These are phyloP conservation scores for Cyprinodon brontotheroides DNA, from an alignment of 2,113 vertebrate species.

Conservation along the genomic window DNA sequence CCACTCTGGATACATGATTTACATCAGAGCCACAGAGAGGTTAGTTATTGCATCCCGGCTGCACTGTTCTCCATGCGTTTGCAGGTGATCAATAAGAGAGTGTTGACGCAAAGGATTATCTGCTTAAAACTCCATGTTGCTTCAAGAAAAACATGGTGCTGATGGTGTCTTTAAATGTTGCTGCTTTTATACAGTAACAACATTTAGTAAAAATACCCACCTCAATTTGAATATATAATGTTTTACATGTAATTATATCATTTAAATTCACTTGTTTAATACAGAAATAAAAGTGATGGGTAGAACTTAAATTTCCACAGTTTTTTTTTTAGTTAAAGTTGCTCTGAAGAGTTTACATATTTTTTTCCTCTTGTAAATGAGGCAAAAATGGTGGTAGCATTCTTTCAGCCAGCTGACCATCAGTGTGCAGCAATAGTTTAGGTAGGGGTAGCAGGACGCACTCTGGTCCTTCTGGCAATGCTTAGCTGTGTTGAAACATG, in stretches of 20 bases:
- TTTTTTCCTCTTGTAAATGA: neutral
- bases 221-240: neutral
- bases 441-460: neutral
- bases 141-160: constrained; percentile 3
- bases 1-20: neutral
- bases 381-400: neutral
- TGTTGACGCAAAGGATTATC: constrained; percentile 1
- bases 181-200: neutral
- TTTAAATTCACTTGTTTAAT: neutral
- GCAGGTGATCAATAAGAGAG: neutral
- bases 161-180: neutral
- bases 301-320: neutral
- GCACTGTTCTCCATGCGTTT: constrained; percentile 1
- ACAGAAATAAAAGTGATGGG: neutral
- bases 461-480: neutral
- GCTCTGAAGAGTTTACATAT: neutral
- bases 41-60: neutral
- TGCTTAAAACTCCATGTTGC: neutral
- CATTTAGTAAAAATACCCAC: neutral
- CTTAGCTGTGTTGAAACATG: neutral
- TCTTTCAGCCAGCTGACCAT: neutral
- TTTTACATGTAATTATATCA: neutral
- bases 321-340: neutral
- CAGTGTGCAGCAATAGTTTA: neutral
- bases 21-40: neutral